Base-by-base conservation (phyloP, 2,113 vertebrate species). In the Willisornis vidua region DNA sequence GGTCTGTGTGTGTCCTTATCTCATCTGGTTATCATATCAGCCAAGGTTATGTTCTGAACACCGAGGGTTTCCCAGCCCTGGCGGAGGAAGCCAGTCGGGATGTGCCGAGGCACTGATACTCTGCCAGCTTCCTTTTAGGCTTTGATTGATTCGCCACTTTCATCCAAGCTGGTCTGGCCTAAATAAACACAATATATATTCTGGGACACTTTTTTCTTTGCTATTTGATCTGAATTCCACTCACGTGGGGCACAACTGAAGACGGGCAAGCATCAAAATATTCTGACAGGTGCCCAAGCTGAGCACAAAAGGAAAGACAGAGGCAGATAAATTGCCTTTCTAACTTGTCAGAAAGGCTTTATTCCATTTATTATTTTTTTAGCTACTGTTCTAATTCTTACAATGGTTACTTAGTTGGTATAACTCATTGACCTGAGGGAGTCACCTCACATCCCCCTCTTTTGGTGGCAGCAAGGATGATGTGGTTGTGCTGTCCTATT, bases 131-230 rank as follows among this genome's bases (percentile, higher is more conserved):
- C 90, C 88, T 93, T 97, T 94, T 59, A 55, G 91, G 31, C 95
- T 94, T 91, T 96, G 93, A 94, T 91, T 93, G 94, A 93, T 96
- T 94, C 84, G 73, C 62, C 33, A 5, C 80, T 93, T 92, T 55
- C 0, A 0, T 88, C 87, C 92, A 95, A 97, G 91, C 33, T 73
- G 51, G 48, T 73, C 78, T 97, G 95, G 90, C 94, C 95, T 96
- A 97, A 96, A 97, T 93, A 95, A 97, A 96, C 85, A 97, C 90
- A 68, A 85, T 94, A 85, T 96, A 97, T 93, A 68, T 92, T 93
- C 94, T 96, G 75, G 66, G 71, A 89, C 76, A 24, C 18, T 19
- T 92, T 92, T 84, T 82, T 28, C 79, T 95, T 95, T 87, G 66
- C 62, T 35, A 37, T 93, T 96, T 71, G 31, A 85, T 95, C 67